phyloP scores from a whole-genome alignment of 2,888 invertebrate genomes.

The Tiliacea aurago region DNA sequence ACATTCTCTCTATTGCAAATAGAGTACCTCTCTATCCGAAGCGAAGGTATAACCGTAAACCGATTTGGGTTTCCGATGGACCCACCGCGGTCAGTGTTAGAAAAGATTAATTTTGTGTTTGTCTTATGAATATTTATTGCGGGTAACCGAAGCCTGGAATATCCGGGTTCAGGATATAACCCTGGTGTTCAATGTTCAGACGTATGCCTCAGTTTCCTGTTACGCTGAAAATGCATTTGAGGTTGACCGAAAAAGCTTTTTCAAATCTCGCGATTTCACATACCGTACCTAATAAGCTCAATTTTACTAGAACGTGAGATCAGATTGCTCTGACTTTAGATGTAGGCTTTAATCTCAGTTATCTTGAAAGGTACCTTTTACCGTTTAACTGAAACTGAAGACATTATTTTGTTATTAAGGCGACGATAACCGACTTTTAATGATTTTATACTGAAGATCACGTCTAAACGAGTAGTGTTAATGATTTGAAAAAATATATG shows the following conservation, averaged over 20 bases:
- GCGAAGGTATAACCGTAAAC: slow-evolving; percentile 61
- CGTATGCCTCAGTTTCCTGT: slow-evolving; percentile 51
- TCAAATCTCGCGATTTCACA: slow-evolving; percentile 20
- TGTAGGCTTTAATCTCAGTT: slow-evolving; percentile 16
- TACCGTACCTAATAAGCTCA: slow-evolving; percentile 23
- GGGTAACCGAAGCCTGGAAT: slow-evolving; percentile 45
- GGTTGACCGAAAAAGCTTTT: slow-evolving; percentile 42
- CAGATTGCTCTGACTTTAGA: slow-evolving; percentile 17
- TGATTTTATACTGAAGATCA: no score
- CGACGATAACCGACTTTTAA: no score
- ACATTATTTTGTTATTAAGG: slow-evolving; percentile 1
- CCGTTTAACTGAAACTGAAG: background rate
- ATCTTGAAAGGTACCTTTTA: background rate
- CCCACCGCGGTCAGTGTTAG: slow-evolving; percentile 55
- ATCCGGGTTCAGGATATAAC: slow-evolving; percentile 47
- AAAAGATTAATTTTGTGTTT: slow-evolving; percentile 67
- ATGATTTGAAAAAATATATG: no score
- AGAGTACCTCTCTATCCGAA: slow-evolving; percentile 54
- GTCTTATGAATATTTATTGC: slow-evolving; percentile 65
- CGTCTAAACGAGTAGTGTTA: no score
- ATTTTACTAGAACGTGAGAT: slow-evolving; percentile 22
- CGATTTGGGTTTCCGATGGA: slow-evolving; percentile 65
- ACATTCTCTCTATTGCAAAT: slow-evolving; percentile 62
- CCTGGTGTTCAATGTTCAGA: slow-evolving; percentile 41
- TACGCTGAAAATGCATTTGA: slow-evolving; percentile 45